Percentiles rank a stretch among this genome's conserved stretches.
These are phyloP conservation scores for Lerista edwardsae DNA, from an alignment of 2,797 vertebrate genomes.

Conservation along the genomic window DNA sequence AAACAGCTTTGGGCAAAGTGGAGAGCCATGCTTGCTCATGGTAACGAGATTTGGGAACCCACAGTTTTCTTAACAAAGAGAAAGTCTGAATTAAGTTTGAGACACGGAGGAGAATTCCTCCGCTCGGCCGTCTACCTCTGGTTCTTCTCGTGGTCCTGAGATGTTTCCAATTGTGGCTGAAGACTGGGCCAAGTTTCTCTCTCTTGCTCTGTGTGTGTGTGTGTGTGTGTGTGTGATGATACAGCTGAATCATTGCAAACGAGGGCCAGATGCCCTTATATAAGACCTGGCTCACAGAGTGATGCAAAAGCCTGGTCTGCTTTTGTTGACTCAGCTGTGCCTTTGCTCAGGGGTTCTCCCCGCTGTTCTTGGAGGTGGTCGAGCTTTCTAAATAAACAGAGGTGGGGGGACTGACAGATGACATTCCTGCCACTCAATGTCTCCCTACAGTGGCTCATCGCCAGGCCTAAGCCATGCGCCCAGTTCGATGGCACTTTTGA, in stretches of 20 bases:
- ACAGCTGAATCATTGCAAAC: not conserved
- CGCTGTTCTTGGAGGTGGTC: not conserved
- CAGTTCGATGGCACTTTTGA: not conserved
- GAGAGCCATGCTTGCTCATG: too few relatives aligned
- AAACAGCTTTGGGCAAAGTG: too few relatives aligned
- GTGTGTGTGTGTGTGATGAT: not conserved
- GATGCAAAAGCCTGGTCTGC: not conserved
- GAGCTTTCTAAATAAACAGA: not conserved
- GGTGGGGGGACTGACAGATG: not conserved
- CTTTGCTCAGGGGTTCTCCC: fast-evolving
- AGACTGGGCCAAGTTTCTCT: fast-evolving
- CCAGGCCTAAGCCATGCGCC: too few relatives aligned
- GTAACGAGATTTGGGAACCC: not conserved
- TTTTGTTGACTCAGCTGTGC: conserved; percentile 38
- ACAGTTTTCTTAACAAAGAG: not conserved
- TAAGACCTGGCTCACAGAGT: not conserved
- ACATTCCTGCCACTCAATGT: not conserved
- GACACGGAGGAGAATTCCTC: not conserved
- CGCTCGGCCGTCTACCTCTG: not conserved
- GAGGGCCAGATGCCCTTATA: not conserved
- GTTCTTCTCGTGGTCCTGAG: not conserved
- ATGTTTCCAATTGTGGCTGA: not conserved
- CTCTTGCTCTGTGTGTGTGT: not conserved
- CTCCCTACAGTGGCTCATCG: not conserved
- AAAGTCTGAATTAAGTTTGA: not conserved